phyloP scores from a whole-genome alignment of 2,797 vertebrate species.

The Rhinogobio ventralis region DNA sequence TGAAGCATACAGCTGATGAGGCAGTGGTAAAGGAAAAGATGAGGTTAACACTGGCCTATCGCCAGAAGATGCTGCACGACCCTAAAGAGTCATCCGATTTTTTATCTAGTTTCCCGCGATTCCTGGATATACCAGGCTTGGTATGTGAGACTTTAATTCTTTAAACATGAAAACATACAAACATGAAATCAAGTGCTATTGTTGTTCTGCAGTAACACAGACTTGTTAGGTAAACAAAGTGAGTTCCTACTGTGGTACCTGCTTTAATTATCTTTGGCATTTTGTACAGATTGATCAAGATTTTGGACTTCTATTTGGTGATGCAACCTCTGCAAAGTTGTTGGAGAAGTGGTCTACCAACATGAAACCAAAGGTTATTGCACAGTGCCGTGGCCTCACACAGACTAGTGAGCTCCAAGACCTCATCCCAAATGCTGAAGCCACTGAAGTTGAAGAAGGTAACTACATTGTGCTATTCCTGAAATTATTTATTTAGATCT shows the following conservation, averaged over 20 bases:
- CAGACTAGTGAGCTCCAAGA: constrained; percentile 15
- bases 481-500: no score
- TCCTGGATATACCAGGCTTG: constrained; percentile 18
- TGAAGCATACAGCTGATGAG: constrained; percentile 53
- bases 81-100: constrained; percentile 3
- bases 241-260: neutral
- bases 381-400: neutral
- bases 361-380: neutral
- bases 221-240: neutral
- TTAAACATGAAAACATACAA: constrained; percentile 7
- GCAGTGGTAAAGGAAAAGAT: constrained; percentile 48
- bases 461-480: no score
- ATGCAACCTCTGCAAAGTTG: neutral
- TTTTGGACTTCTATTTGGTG: constrained; percentile 17
- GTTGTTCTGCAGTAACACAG: neutral
- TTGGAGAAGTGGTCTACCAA: constrained; percentile 9
- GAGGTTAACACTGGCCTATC: constrained; percentile 31
- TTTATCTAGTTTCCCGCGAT: neutral
- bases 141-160: constrained; percentile 12
- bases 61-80: neutral
- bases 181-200: neutral
- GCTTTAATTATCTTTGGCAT: neutral
- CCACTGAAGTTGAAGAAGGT: constrained; percentile 13
- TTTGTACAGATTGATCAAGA: constrained; percentile 12
- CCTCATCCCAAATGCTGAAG: constrained; percentile 16